Evolutionary conservation across 1,140 invertebrate species (phyloP), one percentile per base, ranked within the genome.

Genomic region (Drosophila grimshawi): DNA sequence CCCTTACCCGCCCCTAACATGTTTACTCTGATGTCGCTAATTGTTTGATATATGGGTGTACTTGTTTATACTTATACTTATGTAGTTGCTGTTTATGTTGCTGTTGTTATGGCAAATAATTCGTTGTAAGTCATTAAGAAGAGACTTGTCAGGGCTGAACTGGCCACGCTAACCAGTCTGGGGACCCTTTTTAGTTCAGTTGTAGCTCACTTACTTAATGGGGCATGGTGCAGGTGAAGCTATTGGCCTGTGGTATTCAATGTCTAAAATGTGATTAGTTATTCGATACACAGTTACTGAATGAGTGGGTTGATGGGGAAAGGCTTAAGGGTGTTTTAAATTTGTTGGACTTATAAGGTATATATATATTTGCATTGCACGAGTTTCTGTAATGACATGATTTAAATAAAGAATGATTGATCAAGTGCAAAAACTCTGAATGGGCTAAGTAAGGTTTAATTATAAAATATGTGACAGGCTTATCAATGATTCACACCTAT

Each of bases 1-100:
- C 29, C n/a, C 35, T 41, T 27, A 33, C 27, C 10, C 57, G 63
- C 79, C 68, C 76, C 62, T 46, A 53, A 56, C 51, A 55, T 88
- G 80, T 78, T 83, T 81, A 89, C 65, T 89, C 77, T 73, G 59
- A 72, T 89, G 85, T 83, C 71, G 85, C 85, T 89, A 89, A 88
- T 88, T 88, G 85, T 67, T 82, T 76, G 74, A 85, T 81, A 78
- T 85, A 81, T 89, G 53, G 66, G 19, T 72, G 39, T 61, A 53
- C 71, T 65, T 76, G 68, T 78, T 78, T 43, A 30, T 41, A 30
- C 35, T 56, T 30, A 30, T 30, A 41, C 53, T 41, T n/a, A 41
- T 55, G 62, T 65, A 30, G 29, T 19, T 19, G 19, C 19, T 19
- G 19, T 62, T 63, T 69, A 62, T 46, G 7, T 19, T 39, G 46